These are phyloP conservation scores for Sinohyriopsis cumingii DNA, from an alignment of 2,888 invertebrate species.

Conservation along the genomic window DNA sequence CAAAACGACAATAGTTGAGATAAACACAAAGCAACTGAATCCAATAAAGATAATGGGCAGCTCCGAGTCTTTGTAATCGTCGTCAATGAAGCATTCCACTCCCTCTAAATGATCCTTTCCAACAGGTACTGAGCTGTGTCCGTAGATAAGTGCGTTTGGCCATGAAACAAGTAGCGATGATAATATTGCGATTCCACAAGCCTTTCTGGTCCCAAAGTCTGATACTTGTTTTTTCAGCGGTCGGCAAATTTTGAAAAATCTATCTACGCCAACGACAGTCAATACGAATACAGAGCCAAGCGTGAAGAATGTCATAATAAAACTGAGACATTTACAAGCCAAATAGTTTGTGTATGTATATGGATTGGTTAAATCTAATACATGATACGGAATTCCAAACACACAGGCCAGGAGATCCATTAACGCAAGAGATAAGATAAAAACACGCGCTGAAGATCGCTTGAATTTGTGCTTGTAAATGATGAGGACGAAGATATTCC, in stretches of 20 bases:
- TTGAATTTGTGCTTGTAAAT: constrained; percentile 34
- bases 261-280: constrained; percentile 35
- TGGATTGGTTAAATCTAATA: constrained; percentile 24
- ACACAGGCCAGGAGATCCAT: constrained; percentile 30
- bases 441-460: constrained; percentile 26
- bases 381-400: constrained; percentile 37
- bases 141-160: constrained; percentile 49
- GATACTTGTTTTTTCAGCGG: constrained; percentile 48
- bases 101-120: constrained; percentile 26
- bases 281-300: constrained; percentile 32
- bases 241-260: constrained; percentile 50
- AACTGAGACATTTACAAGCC: constrained; percentile 29
- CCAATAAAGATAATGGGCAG: constrained; percentile 41
- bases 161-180: constrained; percentile 36
- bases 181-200: constrained; percentile 27
- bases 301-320: constrained; percentile 22
- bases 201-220: constrained; percentile 34
- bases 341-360: constrained; percentile 15
- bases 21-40: constrained; percentile 37
- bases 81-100: constrained; percentile 46
- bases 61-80: constrained; percentile 23
- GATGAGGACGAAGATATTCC: constrained; percentile 26
- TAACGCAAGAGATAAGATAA: constrained; percentile 31
- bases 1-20: constrained; percentile 29
- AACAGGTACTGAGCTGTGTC: constrained; percentile 38